Evolutionary conservation across 1,140 invertebrate species (phyloP), one percentile per base, ranked within the genome.

Genomic region (Rhopalosiphum padi): DNA sequence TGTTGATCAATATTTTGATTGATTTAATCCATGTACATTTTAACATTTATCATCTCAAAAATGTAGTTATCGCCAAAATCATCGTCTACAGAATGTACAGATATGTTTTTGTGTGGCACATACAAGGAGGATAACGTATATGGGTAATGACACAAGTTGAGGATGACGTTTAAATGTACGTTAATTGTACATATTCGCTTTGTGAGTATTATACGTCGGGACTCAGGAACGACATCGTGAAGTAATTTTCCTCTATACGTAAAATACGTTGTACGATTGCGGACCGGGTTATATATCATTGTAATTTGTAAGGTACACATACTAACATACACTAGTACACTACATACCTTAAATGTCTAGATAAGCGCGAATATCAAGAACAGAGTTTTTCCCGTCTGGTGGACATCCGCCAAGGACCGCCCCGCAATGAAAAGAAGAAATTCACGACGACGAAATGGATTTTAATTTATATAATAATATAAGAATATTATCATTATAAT

Each of bases 331-430:
- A 21, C n/a, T 30, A 35, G 48, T 51, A 15, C 48, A 51, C 15
- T 18, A 82, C 68, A 35, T 77, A n/a, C 60, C 60, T 77, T 30
- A n/a, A 9, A 77, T 53, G 53, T 53, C 22, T 53, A 53, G 53
- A 82, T 82, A 35, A 82, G n/a, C 6, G n/a, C 15, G 68, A 18
- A 51, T 51, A 51, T 51, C 22, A 25, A 85, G 83, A 85, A 87
- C 85, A 21, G 18, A 23, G 88, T 25, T 90, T 37, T 90, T 90
- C 88, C 88, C 51, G 89, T 90, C 89, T 90, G 37, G 89, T 30
- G 89, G 25, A 41, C 37, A 25, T 90, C 89, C 89, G 89, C 30
- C 35, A 43, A 60, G n/a, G 22, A 25, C 88, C 53, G 88, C 35
- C 37, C 85, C 7, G 41, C 43, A n/a, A 25, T 18, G 22, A 46